Percentiles rank a stretch among this genome's conserved stretches.
Conservation (phyloP, 2,113 vertebrate species). For the Apistogramma diplotaenia region DNA sequence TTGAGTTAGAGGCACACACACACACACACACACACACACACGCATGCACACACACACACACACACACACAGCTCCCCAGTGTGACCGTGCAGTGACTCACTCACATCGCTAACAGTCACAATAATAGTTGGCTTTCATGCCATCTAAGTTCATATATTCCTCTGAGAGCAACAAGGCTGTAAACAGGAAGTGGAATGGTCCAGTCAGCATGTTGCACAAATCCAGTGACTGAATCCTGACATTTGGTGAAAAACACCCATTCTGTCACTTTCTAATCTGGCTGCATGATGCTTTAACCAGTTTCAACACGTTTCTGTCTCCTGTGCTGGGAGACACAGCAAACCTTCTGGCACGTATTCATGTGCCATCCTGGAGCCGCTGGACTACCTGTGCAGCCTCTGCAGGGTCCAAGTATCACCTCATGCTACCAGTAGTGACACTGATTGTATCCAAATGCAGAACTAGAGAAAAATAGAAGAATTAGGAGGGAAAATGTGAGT, state of each 20-base stretch:
- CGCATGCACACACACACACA: background rate
- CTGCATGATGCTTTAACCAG: background rate
- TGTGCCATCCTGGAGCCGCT: too few species aligned
- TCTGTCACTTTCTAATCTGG: conserved; percentile 34
- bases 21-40: background rate
- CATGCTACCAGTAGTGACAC: too few species aligned
- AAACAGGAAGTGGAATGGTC: conserved; percentile 74
- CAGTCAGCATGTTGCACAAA: conserved; percentile 60
- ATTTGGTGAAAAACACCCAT: conserved; percentile 36
- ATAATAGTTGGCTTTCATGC: conserved; percentile 39
- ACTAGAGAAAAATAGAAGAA: too few species aligned
- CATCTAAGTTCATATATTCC: conserved; percentile 42
- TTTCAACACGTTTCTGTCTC: background rate
- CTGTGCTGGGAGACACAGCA: too few species aligned
- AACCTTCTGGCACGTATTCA: too few species aligned
- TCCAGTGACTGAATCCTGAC: conserved; percentile 65
- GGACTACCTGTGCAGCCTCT: too few species aligned
- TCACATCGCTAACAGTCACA: conserved; percentile 48
- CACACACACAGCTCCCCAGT: background rate
- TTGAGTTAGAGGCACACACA: background rate
- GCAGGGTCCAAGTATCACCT: too few species aligned
- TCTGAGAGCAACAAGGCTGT: conserved; percentile 34
- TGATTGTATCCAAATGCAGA: too few species aligned
- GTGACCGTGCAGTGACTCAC: conserved; percentile 24
- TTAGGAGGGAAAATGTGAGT: too few species aligned